Percentiles rank a stretch among this genome's conserved stretches.
phyloP scores from a whole-genome alignment of 2,113 vertebrate species.

The Urocitellus parryii region DNA sequence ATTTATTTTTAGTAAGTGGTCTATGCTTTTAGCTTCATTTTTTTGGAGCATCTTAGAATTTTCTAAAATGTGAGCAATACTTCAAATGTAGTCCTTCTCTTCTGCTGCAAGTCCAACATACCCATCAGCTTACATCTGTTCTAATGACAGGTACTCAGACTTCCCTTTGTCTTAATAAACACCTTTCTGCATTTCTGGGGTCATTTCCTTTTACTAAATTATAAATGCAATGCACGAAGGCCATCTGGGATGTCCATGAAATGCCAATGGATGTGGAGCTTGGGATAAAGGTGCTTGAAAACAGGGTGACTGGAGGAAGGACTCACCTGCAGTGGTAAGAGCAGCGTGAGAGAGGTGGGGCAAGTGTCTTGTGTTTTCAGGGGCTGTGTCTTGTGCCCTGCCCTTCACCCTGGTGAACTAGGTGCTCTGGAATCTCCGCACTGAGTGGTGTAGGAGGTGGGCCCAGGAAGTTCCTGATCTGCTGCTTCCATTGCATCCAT shows the following conservation, averaged over 20 bases:
- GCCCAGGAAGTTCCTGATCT: neutral
- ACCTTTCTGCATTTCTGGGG: neutral
- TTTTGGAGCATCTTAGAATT: neutral
- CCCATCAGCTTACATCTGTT: neutral
- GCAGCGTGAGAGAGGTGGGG: neutral
- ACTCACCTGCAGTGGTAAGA: neutral
- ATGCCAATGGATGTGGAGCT: neutral
- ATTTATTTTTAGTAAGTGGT: neutral
- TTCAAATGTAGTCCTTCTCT: neutral
- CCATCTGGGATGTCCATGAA: neutral
- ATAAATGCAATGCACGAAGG: neutral
- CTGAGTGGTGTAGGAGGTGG: neutral
- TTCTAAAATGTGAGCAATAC: neutral
- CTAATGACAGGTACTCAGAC: neutral
- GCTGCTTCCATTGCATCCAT: neutral
- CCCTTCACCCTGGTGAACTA: too few relatives aligned
- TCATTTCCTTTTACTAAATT: neutral
- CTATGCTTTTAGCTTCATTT: conserved; percentile 9
- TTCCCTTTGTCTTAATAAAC: neutral
- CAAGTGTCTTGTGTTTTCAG: neutral
- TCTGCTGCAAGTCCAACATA: neutral
- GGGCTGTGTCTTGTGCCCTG: neutral
- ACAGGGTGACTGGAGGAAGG: neutral
- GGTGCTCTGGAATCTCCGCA: neutral
- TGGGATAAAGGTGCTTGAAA: neutral